A percentile compares a stretch with the other conserved stretches of the same genome.
phyloP scores from a whole-genome alignment of 2,113 vertebrate species.

The human region DNA sequence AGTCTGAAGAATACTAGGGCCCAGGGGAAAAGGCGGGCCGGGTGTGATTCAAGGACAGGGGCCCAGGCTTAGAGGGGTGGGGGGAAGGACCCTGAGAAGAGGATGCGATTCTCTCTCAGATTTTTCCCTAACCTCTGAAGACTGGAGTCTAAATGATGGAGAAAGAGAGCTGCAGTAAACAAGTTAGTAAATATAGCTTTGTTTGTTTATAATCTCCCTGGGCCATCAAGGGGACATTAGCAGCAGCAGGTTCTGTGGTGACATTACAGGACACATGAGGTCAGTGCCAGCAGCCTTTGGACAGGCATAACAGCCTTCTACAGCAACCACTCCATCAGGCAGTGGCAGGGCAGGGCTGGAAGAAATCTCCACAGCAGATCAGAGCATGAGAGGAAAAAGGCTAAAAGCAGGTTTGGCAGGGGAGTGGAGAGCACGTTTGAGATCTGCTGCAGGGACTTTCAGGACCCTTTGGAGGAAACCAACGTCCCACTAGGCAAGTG shows the following conservation, averaged over 20 bases:
- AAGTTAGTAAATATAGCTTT: neutral
- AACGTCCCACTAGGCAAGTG: neutral
- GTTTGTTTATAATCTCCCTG: neutral
- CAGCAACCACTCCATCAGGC: neutral
- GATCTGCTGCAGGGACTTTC: neutral
- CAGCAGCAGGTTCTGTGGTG: neutral
- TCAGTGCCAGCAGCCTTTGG: neutral
- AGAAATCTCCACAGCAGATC: neutral
- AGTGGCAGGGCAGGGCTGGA: neutral
- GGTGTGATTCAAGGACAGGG: neutral
- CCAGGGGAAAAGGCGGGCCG: neutral
- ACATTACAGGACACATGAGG: neutral
- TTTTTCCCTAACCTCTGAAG: neutral
- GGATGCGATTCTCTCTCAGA: neutral
- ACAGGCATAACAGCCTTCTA: no score
- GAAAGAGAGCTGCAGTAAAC: neutral
- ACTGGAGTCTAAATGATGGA: neutral
- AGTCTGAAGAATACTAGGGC: neutral
- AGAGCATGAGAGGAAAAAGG: neutral
- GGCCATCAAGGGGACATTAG: neutral
- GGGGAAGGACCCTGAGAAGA: neutral
- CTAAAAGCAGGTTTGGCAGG: neutral
- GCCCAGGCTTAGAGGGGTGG: neutral
- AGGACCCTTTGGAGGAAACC: neutral
- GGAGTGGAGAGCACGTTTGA: accelerated